These are phyloP conservation scores for Diarsia dahlii DNA, from an alignment of 2,888 invertebrate genomes.

Conservation along the genomic window DNA sequence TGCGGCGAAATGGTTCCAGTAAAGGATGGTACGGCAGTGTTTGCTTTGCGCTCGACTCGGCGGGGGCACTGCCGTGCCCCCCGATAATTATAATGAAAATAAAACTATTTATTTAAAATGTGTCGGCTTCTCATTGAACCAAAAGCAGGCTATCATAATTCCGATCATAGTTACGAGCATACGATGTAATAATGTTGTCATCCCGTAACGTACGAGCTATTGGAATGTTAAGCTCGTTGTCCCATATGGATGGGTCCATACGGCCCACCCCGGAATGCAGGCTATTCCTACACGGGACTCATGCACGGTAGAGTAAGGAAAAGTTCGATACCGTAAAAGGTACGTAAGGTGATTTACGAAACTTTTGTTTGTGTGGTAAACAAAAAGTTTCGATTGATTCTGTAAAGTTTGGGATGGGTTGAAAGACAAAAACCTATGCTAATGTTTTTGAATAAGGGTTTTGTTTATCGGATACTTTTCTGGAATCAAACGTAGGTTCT, in stretches of 20 bases:
- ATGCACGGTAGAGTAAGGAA: conserved; percentile 1
- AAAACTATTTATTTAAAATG: background rate
- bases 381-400: conserved; percentile 6
- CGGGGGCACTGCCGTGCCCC: too few relatives aligned
- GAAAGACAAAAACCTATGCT: background rate
- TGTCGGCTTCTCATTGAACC: background rate
- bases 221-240: conserved; percentile 40
- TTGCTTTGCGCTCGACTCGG: too few relatives aligned
- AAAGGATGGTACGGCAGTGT: too few relatives aligned
- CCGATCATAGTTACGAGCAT: conserved; percentile 23
- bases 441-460: conserved; percentile 8
- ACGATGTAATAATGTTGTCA: conserved; percentile 36
- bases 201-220: conserved; percentile 5
- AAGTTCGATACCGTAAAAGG: conserved; percentile 19
- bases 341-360: background rate
- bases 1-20: too few relatives aligned
- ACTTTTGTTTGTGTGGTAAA: background rate
- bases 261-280: background rate
- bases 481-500: background rate
- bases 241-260: background rate
- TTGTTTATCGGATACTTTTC: background rate
- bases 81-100: background rate
- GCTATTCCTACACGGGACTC: background rate
- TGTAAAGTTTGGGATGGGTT: background rate
- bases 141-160: conserved; percentile 20